Conservation (phyloP, 2,113 vertebrate species). For the Dolichotis patagonum region DNA sequence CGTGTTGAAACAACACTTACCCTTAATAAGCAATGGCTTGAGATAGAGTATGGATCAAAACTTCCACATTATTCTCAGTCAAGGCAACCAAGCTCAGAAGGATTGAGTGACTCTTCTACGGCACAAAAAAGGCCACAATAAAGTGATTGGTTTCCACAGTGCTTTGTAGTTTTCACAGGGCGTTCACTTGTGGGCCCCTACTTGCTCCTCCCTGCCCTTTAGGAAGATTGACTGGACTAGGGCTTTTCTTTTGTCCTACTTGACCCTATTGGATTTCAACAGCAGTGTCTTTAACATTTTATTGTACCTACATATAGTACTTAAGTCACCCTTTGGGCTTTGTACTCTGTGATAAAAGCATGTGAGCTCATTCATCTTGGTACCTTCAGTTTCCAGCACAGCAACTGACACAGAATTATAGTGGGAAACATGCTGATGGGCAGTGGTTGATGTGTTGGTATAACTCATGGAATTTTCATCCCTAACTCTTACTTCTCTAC, state of each 20-base stretch:
- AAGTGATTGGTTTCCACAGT: neutral
- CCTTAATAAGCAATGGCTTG: neutral
- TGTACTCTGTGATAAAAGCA: neutral
- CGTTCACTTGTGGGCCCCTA: neutral
- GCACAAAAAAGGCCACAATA: neutral
- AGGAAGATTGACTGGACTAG: neutral
- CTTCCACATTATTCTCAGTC: neutral
- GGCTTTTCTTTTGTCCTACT: neutral
- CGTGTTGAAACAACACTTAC: neutral
- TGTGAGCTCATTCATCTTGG: neutral
- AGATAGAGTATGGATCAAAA: neutral
- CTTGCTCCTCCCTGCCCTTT: neutral
- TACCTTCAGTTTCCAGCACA: neutral
- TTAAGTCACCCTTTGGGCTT: neutral
- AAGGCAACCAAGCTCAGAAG: constrained; percentile 42
- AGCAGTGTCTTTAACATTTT: neutral
- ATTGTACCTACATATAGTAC: neutral
- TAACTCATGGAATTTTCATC: neutral
- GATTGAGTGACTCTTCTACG: neutral
- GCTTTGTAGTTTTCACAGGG: neutral
- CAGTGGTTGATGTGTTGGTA: neutral
- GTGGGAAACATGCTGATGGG: neutral
- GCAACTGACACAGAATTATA: neutral
- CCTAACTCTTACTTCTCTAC: neutral
- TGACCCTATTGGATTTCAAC: neutral